Evolutionary conservation across 2,797 vertebrate genomes (phyloP), one percentile per base, ranked within the genome.

Genomic region (Eutrigla gurnardus): DNA sequence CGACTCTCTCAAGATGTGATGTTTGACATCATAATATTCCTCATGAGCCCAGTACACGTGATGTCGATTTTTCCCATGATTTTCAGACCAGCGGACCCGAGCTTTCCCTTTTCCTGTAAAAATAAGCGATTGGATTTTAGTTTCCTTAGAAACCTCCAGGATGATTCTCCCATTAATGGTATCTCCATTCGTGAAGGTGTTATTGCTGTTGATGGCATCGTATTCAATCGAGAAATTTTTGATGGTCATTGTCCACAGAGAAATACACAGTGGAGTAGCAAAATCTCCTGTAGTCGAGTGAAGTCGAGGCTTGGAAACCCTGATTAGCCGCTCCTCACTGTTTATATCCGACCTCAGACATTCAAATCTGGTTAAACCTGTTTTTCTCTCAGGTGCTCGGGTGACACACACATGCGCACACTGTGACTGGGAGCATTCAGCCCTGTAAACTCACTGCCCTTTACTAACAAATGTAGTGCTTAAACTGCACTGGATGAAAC

Each of bases 111-210:
- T 76, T 0, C 71, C 91, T 0, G 63, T 74, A 17, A 95, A 89
- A 65, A 66, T 10, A 5, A 94, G 79, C 0, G 81, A 80, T 2
- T 88, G 66, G 35, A 94, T 74, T 73, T 58, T 85, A 0, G 68
- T 89, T 75, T 91, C 55, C 42, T 90, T 90, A 0, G 88, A 85
- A 14, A 82, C 65, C 62, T 92, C 90, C 50, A 94, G 4, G 7
- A 91, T 77, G 47, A 95, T 85, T 66, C 88, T 77, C 36, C 94
- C 94, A 12, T 86, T 83, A 7, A 95, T 66, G 13, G 64, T 68
- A 9, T 95, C 92, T 55, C 93, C 93, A 64, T 87, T 86, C 6
- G 91, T 90, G 63, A 95, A 94, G 14, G 57, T 92, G 72, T 93
- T 94, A 11, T 17, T 59, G 55, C 72, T 78, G 64, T 94, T 94